phyloP scores from a whole-genome alignment of 1,140 invertebrate genomes.

The Zophobas morio region DNA sequence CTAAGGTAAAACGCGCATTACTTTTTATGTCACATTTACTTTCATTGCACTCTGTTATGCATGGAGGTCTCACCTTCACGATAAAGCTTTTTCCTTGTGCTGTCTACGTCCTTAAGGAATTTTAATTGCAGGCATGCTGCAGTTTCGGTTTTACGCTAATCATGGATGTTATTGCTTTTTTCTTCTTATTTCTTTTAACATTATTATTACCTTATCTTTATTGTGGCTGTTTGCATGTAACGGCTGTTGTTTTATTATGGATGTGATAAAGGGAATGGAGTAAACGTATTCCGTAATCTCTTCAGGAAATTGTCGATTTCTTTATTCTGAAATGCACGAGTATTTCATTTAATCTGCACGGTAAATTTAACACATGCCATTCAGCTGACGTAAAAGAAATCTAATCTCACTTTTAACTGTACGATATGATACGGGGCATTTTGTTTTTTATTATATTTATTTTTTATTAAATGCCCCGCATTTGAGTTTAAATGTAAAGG shows the following conservation, averaged over 20 bases:
- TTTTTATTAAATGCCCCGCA: too few species aligned
- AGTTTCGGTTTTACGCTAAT: not conserved
- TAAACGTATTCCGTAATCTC: too few species aligned
- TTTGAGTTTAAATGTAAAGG: too few species aligned
- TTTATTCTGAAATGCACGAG: not conserved
- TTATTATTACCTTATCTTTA: constrained; percentile 19
- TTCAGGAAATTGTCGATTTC: too few species aligned
- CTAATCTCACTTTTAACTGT: too few species aligned
- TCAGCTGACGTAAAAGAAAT: too few species aligned
- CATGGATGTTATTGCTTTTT: constrained; percentile 11
- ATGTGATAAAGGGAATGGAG: not conserved
- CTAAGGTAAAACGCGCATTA: constrained; percentile 14
- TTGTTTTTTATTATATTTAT: too few species aligned
- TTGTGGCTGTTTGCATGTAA: constrained; percentile 12
- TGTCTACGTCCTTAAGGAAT: constrained; percentile 2
- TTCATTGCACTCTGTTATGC: constrained; percentile 36
- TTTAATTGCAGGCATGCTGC: constrained; percentile 16
- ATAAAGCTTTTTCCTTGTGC: not conserved
- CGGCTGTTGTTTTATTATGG: not conserved
- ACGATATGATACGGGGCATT: too few species aligned
- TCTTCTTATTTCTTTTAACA: not conserved
- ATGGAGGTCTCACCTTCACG: not conserved
- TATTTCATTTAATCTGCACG: not conserved
- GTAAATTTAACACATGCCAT: too few species aligned
- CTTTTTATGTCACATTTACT: constrained; percentile 39